phyloP scores from a whole-genome alignment of 92 coral and sea anemone species.

The Porites cylindrica region DNA sequence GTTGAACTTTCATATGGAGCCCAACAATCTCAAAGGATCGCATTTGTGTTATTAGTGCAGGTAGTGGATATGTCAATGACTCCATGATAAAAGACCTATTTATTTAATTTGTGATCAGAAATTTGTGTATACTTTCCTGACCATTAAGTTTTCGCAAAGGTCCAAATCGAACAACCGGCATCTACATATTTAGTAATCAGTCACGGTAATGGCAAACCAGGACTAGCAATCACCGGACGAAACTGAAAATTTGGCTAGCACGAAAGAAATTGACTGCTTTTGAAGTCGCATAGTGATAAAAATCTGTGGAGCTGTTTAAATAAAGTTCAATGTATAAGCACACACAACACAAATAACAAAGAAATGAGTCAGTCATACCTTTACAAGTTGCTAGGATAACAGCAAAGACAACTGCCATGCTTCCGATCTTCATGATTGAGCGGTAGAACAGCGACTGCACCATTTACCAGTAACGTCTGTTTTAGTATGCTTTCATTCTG shows the following conservation, averaged over 20 bases:
- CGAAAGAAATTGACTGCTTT: not conserved
- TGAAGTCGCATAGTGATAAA: not conserved
- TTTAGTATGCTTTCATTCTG: not conserved
- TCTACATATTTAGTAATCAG: no score
- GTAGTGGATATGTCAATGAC: not conserved
- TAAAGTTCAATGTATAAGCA: not conserved
- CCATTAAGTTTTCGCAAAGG: not conserved
- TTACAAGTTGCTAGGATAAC: not conserved
- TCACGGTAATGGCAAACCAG: no score
- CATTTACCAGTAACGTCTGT: not conserved
- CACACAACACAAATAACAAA: not conserved
- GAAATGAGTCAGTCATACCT: conserved; percentile 6
- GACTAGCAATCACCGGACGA: not conserved
- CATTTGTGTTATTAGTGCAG: not conserved
- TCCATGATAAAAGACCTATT: not conserved
- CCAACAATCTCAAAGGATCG: not conserved
- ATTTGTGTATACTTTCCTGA: conserved; percentile 1
- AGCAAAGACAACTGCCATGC: not conserved
- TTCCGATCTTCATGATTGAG: not conserved
- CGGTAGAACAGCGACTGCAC: not conserved
- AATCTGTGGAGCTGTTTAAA: not conserved
- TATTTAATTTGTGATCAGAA: not conserved
- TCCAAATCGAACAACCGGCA: no score
- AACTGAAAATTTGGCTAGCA: not conserved
- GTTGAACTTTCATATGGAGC: not conserved